These are phyloP conservation scores for Parambassis ranga DNA, from an alignment of 2,797 vertebrate species.

Conservation along the genomic window DNA sequence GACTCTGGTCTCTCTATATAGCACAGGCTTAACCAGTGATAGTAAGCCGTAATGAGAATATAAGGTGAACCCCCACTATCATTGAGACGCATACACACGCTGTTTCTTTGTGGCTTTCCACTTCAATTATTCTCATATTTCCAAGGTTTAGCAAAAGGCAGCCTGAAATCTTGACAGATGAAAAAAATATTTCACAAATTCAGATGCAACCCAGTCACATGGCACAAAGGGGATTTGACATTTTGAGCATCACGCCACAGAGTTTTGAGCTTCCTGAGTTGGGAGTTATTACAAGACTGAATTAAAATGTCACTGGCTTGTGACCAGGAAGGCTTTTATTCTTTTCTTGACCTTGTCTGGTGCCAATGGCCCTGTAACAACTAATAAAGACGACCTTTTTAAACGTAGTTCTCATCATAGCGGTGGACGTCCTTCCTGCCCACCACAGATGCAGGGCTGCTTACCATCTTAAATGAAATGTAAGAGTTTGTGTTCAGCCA, in stretches of 20 bases:
- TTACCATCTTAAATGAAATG: constrained; percentile 14
- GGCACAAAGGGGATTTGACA: constrained; percentile 7
- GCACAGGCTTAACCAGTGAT: constrained; percentile 20
- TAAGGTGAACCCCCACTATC: constrained; percentile 11
- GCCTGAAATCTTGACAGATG: background rate
- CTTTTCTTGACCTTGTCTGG: background rate
- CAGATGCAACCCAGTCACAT: background rate
- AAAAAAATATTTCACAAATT: background rate
- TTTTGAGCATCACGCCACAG: background rate
- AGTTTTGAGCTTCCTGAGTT: background rate
- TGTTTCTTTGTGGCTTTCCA: constrained; percentile 23
- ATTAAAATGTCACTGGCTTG: constrained; percentile 23
- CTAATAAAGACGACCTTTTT: constrained; percentile 24
- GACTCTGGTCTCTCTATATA: background rate
- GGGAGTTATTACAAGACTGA: constrained; percentile 8
- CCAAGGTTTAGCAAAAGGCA: constrained; percentile 17
- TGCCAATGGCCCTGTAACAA: background rate
- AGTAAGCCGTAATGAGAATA: constrained; percentile 16
- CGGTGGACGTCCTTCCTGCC: constrained; percentile 9
- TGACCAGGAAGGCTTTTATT: constrained; percentile 4
- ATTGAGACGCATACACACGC: constrained; percentile 3
- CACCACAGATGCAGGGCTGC: constrained; percentile 4
- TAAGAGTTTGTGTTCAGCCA: constrained; percentile 11
- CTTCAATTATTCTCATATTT: constrained; percentile 28
- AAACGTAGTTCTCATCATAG: constrained; percentile 5